These are phyloP conservation scores for Rhyzopertha dominica DNA, from an alignment of 1,140 invertebrate genomes.

Conservation along the genomic window DNA sequence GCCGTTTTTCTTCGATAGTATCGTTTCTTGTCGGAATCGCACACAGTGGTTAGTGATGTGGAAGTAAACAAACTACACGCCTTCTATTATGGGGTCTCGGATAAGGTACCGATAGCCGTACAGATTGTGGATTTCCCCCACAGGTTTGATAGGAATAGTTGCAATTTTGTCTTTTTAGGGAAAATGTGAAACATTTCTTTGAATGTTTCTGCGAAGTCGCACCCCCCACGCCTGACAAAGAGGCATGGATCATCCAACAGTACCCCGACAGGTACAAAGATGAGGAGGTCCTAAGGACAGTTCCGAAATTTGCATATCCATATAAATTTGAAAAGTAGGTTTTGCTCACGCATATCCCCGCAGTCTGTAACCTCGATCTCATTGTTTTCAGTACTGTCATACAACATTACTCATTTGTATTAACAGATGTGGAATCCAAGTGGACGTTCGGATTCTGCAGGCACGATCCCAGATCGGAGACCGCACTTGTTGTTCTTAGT, in stretches of 20 bases:
- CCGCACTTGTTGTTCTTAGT: constrained; percentile 73
- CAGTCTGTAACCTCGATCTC: constrained; percentile 21
- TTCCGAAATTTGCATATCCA: constrained; percentile 81
- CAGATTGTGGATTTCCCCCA: background rate
- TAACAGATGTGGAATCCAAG: constrained; percentile 89
- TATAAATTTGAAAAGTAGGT: constrained; percentile 74
- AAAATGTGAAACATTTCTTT: constrained; percentile 73
- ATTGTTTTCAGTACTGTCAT: constrained; percentile 58
- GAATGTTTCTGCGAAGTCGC: constrained; percentile 81
- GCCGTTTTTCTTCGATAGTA: no score
- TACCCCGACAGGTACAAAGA: constrained; percentile 71
- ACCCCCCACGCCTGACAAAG: constrained; percentile 54
- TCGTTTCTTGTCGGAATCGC: no score
- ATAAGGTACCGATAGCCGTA: constrained; percentile 13
- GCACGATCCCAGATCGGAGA: constrained; percentile 76
- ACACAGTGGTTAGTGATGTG: no score
- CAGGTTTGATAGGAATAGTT: background rate
- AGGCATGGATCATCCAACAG: constrained; percentile 70
- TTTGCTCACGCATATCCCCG: constrained; percentile 15
- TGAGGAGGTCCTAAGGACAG: constrained; percentile 70
- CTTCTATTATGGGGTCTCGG: constrained; percentile 16
- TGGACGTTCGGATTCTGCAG: constrained; percentile 95
- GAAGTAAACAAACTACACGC: no score
- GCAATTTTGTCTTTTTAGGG: constrained; percentile 48
- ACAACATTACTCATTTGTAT: constrained; percentile 87